Evolutionary conservation across 1,140 invertebrate species (phyloP).

Genomic region (Pogonomyrmex barbatus): DNA sequence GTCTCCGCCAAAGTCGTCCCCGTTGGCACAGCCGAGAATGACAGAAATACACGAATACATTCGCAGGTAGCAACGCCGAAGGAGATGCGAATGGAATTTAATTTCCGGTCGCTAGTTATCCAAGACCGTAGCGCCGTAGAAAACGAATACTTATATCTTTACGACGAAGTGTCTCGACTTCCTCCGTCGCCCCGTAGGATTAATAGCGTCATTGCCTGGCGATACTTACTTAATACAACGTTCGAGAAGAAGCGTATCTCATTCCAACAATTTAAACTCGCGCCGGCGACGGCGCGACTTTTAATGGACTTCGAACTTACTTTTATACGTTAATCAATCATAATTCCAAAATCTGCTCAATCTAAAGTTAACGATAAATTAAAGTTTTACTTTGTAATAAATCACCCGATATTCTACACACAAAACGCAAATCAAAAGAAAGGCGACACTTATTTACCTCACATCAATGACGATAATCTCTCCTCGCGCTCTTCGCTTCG

Average conservation of each 20-base stretch:
- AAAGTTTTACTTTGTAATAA: conserved; percentile 26
- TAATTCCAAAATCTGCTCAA: conserved; percentile 34
- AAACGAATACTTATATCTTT: conserved; percentile 48
- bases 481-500: background rate
- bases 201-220: conserved; percentile 46
- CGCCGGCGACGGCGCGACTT: background rate
- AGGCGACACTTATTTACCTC: background rate
- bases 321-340: conserved; percentile 55
- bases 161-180: conserved; percentile 47
- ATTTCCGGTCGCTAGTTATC: conserved; percentile 75
- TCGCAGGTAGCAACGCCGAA: conserved; percentile 56
- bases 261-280: conserved; percentile 47
- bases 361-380: conserved; percentile 41
- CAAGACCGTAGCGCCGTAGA: conserved; percentile 6
- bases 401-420: conserved; percentile 11
- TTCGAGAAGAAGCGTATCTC: conserved; percentile 28
- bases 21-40: conserved; percentile 11
- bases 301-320: conserved; percentile 46
- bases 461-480: background rate
- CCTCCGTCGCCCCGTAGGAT: background rate
- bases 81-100: conserved; percentile 73
- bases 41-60: conserved; percentile 51
- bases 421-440: background rate
- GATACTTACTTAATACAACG: conserved; percentile 58
- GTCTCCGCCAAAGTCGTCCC: background rate